These are phyloP conservation scores for Pocota personata DNA, from an alignment of 2,888 invertebrate genomes.

Conservation along the genomic window DNA sequence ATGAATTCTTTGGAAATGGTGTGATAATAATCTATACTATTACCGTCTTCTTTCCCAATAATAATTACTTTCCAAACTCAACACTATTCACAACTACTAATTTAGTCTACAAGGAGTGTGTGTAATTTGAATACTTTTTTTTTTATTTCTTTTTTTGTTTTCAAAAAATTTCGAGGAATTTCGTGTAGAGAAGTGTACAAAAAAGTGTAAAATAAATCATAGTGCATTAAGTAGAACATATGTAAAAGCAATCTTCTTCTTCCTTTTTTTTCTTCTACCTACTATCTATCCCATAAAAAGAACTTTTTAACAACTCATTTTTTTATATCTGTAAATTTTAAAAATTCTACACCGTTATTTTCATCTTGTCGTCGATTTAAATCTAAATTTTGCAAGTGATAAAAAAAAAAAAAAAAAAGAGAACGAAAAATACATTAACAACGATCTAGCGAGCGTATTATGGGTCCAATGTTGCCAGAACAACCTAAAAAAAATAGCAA, in stretches of 20 bases:
- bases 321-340: not conserved
- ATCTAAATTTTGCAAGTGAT: not conserved
- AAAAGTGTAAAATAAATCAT: conserved; percentile 25
- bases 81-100: not conserved
- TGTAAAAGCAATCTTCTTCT: conserved; percentile 37
- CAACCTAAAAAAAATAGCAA: conserved; percentile 48
- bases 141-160: not conserved
- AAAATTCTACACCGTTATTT: conserved; percentile 14
- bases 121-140: not conserved
- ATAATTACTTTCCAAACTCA: conserved; percentile 18
- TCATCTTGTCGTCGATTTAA: conserved; percentile 5
- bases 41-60: conserved; percentile 30
- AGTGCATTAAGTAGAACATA: conserved; percentile 25
- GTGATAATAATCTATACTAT: conserved; percentile 31
- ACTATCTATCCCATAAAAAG: not conserved
- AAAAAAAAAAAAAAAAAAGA: not conserved
- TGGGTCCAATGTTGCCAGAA: conserved; percentile 76
- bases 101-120: not conserved
- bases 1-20: conserved; percentile 40
- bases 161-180: not conserved
- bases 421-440: conserved; percentile 32
- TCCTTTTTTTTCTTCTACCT: conserved; percentile 26
- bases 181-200: not conserved
- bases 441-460: conserved; percentile 74
- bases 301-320: not conserved